Base-by-base conservation (phyloP, 2,113 vertebrate species). In the Urocitellus parryii region DNA sequence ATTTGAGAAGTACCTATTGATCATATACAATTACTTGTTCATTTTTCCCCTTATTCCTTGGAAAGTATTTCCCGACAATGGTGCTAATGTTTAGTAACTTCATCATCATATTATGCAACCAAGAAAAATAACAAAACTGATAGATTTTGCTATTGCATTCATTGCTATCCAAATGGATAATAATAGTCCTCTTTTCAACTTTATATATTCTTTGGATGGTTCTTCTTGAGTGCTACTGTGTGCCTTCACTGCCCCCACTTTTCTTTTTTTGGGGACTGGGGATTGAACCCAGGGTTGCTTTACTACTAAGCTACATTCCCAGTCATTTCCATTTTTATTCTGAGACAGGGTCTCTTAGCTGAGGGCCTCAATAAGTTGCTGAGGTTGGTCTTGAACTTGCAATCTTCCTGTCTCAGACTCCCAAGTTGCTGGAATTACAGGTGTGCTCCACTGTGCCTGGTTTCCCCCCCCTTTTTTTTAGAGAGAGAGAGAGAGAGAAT, bases 31-130 rank as follows among this genome's bases (percentile, higher is more conserved):
- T 89, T 86, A 61, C 14, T 88, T 87, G 63, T 91, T 77, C 74
- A 29, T 68, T 88, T 84, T 84, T 24, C 85, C 37, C 61, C 70
- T 72, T 94, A 72, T 77, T 92, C 18, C 29, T 45, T 92, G 80
- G 67, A 87, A 95, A 86, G 20, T 90, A 16, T 90, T 80, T 87
- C 77, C 39, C 29, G 11, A 8, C 1, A n/a, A 8, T 82, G 37
- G 17, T 90, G 86, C 77, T 88, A 42, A 58, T 58, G 76, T 88
- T 84, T 88, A 88, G 56, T 88, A 79, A 94, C 34, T 92, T 92
- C 63, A 78, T 96, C 25, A 67, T 90, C 68, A 94, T 94, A 94
- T 37, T 76, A 53, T 45, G 77, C 56, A 96, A 61, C 9, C 37
- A 78, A 48, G 72, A 90, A 93, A 78, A 95, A 74, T 70, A 89